Conservation (phyloP, 2,113 vertebrate genomes). For the Heloderma charlesbogerti region DNA sequence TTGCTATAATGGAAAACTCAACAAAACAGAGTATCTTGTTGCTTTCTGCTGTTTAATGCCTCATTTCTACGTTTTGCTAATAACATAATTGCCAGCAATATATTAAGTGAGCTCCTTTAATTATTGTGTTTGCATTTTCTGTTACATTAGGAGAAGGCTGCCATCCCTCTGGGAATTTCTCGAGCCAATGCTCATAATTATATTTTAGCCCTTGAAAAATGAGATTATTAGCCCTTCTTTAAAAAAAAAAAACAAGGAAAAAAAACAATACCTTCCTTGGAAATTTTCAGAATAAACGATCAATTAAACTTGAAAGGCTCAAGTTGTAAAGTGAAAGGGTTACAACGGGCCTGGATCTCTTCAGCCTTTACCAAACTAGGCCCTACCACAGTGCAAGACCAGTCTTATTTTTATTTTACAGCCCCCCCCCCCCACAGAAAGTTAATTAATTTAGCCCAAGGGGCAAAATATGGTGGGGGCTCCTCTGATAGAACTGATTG, state of each 20-base stretch:
- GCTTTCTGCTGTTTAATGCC: not conserved
- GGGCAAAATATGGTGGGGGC: not conserved
- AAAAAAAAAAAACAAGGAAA: not conserved
- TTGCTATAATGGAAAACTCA: not conserved
- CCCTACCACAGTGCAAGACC: not conserved
- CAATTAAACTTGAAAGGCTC: not conserved
- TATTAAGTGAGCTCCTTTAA: not conserved
- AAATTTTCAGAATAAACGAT: not conserved
- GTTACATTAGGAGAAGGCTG: not conserved
- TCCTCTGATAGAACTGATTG: not conserved
- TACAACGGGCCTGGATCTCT: no score
- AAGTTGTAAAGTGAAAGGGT: not conserved
- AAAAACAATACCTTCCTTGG: not conserved
- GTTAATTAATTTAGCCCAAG: not conserved
- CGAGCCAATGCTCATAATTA: constrained; percentile 17
- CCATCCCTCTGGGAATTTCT: not conserved
- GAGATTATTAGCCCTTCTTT: not conserved
- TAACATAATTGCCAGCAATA: not conserved
- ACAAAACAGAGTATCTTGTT: not conserved
- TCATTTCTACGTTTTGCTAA: not conserved
- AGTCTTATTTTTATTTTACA: not conserved
- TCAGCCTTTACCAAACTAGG: not conserved
- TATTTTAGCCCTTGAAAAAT: constrained; percentile 10
- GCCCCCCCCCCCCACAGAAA: no score
- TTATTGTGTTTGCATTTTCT: not conserved